Base-by-base conservation (phyloP, 2,888 invertebrate species). In the Mythimna ferrago region DNA sequence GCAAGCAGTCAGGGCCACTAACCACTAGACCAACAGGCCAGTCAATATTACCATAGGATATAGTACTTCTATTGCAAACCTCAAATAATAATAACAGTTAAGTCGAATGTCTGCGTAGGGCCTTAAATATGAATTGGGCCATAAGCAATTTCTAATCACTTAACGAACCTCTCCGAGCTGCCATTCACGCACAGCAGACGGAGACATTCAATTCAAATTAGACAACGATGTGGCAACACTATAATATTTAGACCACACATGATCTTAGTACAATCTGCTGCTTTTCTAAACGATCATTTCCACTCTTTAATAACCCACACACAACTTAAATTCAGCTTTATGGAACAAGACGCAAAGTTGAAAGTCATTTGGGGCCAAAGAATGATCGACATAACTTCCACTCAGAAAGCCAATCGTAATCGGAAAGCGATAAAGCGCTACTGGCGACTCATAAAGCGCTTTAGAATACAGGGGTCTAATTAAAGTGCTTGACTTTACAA, bases 381-480 rank as follows among this genome's bases (percentile, higher is more conserved):
- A 76, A 69, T 73, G 71, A 82, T 78, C 57, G 73, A 63, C 54
- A 51, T 72, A 73, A 72, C 57, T 82, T 61, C 61, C 35, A 79
- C 64, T 76, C 75, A 71, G 81, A 76, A 68, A 81, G 71, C 16
- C 71, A 83, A 82, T 83, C 48, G 86, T 82, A 87, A 87, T 88
- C 76, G 86, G 84, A 85, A 84, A 86, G 86, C 81, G 60, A 85
- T 89, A 87, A 88, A 86, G 66, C 78, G 85, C 84, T 83, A 82
- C 86, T 66, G 80, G 73, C 68, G 73, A 70, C 76, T 75, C 81
- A 75, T 85, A 85, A 84, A 83, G 70, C 74, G 78, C 80, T 83
- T 81, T 73, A 67, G 71, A 82, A 83, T 76, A 82, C 73, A 77
- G 63, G 64, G 73, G 54, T 70, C 85, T 87, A 85, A 89, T 89